A percentile compares a stretch with the other conserved stretches of the same genome.
Evolutionary conservation across 2,113 vertebrate genomes (phyloP).

Genomic region (Glaucidium brasilianum): DNA sequence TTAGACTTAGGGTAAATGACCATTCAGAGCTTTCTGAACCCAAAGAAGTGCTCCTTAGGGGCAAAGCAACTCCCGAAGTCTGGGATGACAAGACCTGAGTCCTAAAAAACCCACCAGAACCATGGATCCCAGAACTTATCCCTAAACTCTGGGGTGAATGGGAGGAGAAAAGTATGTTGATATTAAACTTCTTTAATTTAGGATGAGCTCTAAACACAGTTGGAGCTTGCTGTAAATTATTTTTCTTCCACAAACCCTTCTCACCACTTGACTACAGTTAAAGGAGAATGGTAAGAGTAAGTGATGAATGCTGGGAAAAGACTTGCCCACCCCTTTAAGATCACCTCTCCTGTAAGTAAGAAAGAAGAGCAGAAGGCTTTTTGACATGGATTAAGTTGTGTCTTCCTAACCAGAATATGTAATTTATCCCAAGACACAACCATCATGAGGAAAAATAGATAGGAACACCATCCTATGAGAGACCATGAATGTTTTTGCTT

Average conservation of each 20-base stretch:
- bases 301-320: neutral
- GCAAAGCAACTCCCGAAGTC: neutral
- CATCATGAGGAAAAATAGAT: neutral
- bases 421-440: neutral
- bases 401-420: neutral
- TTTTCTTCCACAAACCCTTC: neutral
- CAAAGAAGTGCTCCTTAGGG: neutral
- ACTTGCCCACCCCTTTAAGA: neutral
- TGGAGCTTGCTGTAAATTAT: neutral
- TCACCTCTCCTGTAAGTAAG: neutral
- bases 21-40: neutral
- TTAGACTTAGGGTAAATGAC: neutral
- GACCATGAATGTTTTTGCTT: neutral
- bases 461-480: neutral
- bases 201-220: neutral
- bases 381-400: neutral
- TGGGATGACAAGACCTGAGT: neutral
- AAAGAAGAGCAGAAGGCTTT: neutral
- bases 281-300: neutral
- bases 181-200: neutral
- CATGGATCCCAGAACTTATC: neutral
- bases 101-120: accelerated
- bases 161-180: neutral
- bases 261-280: neutral
- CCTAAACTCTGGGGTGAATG: neutral